Evolutionary conservation across 2,113 vertebrate species (phyloP).

Genomic region (Gymnocephalus cernua): DNA sequence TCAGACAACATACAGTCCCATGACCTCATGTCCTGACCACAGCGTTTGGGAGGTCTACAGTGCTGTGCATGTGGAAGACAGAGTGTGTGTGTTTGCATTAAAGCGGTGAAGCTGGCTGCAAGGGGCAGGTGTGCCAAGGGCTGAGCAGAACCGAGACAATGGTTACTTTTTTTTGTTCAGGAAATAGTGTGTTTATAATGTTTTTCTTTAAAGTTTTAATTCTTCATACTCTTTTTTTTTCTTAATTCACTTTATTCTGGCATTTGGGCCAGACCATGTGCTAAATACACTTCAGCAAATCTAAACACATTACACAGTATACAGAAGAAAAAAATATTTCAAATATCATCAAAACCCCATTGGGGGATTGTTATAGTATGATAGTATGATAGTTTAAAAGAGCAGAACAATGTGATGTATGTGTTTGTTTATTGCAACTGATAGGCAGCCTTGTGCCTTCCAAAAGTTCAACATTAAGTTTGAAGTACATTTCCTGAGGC

Average conservation of each 20-base stretch:
- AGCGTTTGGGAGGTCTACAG: conserved; percentile 58
- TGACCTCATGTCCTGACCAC: conserved; percentile 55
- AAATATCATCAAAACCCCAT: neutral
- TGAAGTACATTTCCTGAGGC: neutral
- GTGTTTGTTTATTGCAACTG: neutral
- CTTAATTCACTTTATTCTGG: neutral
- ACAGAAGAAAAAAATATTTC: neutral
- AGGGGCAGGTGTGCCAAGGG: conserved; percentile 19
- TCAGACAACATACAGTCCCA: conserved; percentile 27
- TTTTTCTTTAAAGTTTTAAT: neutral
- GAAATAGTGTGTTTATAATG: conserved; percentile 6
- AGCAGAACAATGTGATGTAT: neutral
- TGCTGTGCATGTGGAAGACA: neutral
- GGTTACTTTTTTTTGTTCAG: conserved; percentile 12
- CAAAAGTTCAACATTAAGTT: neutral
- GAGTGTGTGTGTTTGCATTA: conserved; percentile 25
- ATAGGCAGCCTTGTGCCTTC: neutral
- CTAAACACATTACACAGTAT: neutral
- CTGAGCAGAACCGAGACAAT: conserved; percentile 5
- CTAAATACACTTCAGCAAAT: neutral
- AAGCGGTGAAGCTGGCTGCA: conserved; percentile 29
- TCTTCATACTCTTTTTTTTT: neutral
- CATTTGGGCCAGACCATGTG: neutral
- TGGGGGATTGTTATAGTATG: neutral
- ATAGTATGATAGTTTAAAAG: neutral